Evolutionary conservation across 2,797 vertebrate genomes (phyloP), one percentile per base, ranked within the genome.

Genomic region (Hirundo rustica): DNA sequence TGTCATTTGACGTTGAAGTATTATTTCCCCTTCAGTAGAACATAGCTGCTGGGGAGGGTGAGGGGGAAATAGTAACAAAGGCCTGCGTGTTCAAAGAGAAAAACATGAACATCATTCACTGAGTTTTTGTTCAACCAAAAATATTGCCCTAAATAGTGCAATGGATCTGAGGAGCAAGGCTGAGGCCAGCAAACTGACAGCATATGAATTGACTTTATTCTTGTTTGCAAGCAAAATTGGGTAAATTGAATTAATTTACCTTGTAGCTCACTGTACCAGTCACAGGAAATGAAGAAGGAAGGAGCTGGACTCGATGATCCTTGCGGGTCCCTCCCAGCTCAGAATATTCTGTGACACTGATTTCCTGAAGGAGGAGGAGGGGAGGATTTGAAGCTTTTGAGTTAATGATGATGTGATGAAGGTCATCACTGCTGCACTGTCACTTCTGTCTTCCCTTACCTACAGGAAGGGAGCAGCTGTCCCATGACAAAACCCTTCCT

Each of bases 1-100:
- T 71, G 62, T 45, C 90, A 55, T 90, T 89, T 88, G 91, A 74
- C 91, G 50, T 40, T 77, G 73, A 72, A 87, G 11, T 47, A 83
- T 91, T 94, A 96, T 82, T 92, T 94, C 81, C 72, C 54, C 84
- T 82, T 64, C 75, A 88, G 47, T 45, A 94, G 72, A 80, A 71
- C 32, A 32, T 25, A 53, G 68, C 82, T 96, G 38, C 82, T 72
- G 72, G 55, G 30, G 29, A 89, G 42, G 12, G n/a, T 67, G 61
- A 57, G 34, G 45, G 60, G 48, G 62, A 66, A 58, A 64, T 11
- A n/a, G 45, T 57, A 65, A 55, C 36, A 48, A 34, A 85, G 53
- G 73, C 50, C 60, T 82, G 53, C 3, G 2, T 60, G 45, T 66
- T 89, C 84, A 67, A 61, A 91, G 77, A 60, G 64, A 76, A 93